Evolutionary conservation across 2,797 vertebrate species (phyloP).

Genomic region (Gouania willdenowi): DNA sequence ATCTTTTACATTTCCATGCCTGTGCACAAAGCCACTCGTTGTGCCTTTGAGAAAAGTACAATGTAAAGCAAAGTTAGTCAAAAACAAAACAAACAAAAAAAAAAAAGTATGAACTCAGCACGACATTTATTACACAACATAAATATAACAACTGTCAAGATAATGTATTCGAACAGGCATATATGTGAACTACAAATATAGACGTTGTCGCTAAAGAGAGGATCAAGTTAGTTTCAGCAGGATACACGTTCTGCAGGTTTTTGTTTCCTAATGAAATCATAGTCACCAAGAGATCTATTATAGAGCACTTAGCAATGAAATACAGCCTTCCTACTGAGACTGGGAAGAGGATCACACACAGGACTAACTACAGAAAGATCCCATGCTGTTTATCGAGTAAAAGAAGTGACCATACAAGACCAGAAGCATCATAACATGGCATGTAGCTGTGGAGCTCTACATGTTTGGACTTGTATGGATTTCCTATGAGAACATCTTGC

Average conservation of each 20-base stretch:
- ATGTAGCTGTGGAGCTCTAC: slow-evolving; percentile 68
- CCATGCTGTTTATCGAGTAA: slow-evolving; percentile 77
- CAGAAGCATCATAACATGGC: slow-evolving; percentile 74
- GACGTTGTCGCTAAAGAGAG: slow-evolving; percentile 77
- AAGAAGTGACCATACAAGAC: slow-evolving; percentile 76
- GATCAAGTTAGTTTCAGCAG: slow-evolving; percentile 83
- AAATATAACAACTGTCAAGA: slow-evolving; percentile 81
- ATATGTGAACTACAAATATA: slow-evolving; percentile 86
- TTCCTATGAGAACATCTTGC: slow-evolving; percentile 45
- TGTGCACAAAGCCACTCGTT: slow-evolving; percentile 68
- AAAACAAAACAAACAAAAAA: slow-evolving; percentile 70
- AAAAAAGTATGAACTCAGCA: slow-evolving; percentile 80
- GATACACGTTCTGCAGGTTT: slow-evolving; percentile 79
- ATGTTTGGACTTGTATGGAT: slow-evolving; percentile 63
- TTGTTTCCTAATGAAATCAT: slow-evolving; percentile 67
- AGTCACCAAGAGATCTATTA: slow-evolving; percentile 77
- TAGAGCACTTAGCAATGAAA: slow-evolving; percentile 80
- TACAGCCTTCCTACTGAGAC: slow-evolving; percentile 80
- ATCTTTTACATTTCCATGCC: slow-evolving; percentile 48
- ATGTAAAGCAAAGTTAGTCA: slow-evolving; percentile 49
- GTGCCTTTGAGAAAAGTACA: slow-evolving; percentile 73
- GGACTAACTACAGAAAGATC: slow-evolving; percentile 78
- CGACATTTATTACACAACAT: slow-evolving; percentile 94
- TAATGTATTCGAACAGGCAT: slow-evolving; percentile 84
- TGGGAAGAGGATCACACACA: slow-evolving; percentile 72